A percentile compares a stretch with the other conserved stretches of the same genome.
Evolutionary conservation across 2,113 vertebrate species (phyloP).

Genomic region (Tychaedon coryphoeus): DNA sequence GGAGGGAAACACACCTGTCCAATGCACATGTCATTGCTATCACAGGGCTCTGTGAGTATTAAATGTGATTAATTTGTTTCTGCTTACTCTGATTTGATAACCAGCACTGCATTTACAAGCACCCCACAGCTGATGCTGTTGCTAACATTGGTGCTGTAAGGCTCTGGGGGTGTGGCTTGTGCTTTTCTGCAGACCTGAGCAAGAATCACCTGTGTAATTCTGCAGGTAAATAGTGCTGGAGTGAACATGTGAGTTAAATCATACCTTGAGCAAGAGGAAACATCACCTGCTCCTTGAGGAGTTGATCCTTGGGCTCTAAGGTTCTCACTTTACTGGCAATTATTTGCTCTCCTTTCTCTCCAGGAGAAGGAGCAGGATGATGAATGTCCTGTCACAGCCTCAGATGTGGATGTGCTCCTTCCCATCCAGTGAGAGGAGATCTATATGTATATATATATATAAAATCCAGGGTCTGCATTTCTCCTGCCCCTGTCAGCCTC

Average conservation of each 20-base stretch:
- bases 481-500: not conserved
- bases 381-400: not conserved
- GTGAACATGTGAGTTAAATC: not conserved
- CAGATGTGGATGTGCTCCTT: not conserved
- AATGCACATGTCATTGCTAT: not conserved
- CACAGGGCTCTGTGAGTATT: not conserved
- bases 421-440: not conserved
- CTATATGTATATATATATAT: not conserved
- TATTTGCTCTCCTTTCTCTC: not conserved
- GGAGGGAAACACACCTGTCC: not conserved
- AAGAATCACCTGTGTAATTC: not conserved
- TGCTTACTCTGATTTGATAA: not conserved
- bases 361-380: not conserved
- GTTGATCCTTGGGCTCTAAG: not conserved
- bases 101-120: not conserved
- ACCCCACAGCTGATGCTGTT: too few species aligned
- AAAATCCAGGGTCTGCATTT: not conserved
- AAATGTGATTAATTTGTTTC: not conserved
- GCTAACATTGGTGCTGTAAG: not conserved
- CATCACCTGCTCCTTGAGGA: not conserved
- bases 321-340: not conserved
- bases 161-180: accelerated
- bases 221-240: not conserved
- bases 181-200: not conserved
- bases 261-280: not conserved